Base-by-base conservation (phyloP, 2,888 invertebrate genomes). In the Liopterus haemorrhoidalis region DNA sequence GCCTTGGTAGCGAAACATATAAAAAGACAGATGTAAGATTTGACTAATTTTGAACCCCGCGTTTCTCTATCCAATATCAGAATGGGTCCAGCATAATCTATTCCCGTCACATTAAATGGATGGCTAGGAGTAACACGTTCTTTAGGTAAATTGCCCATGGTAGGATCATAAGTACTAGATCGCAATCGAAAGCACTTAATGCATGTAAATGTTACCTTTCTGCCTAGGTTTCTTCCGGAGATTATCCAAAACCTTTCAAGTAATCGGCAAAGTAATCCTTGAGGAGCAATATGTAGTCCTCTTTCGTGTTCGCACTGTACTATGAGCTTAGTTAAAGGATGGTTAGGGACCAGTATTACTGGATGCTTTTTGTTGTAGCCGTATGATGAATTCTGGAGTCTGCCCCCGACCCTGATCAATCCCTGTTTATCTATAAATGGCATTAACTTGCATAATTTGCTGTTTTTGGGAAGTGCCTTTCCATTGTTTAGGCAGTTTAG, bases 51-150 rank as follows among this genome's bases (percentile, higher is more conserved):
- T n/a, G n/a, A n/a, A n/a, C n/a, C n/a, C n/a, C n/a, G n/a, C n/a
- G n/a, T n/a, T n/a, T n/a, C n/a, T n/a, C n/a, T n/a, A n/a, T n/a
- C 24, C 24, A 6, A 8, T 24, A 24, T 24, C n/a, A 8, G 6
- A 16, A 44, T 42, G 8, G 36, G 41, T 8, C 46, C 41, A 11
- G 41, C 41, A 36, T 36, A 42, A 30, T 46, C 46, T 18, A 41
- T 36, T 18, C 46, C 41, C 6, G 24, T 21, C 16, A 36, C 28
- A 1, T 25, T 32, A 46, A 46, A 46, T 12, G 41, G 46, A 36
- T 12, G 16, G n/a, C 36, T 28, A 27, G 37, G 46, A 19, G 18
- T 36, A 3, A 46, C 32, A 4, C 41, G 20, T 5, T 14, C 9
- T 20, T 11, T 21, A 5, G 41, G 41, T 8, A 46, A 24, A 21